phyloP scores from a whole-genome alignment of 2,888 invertebrate species.

The Dromius quadrimaculatus region DNA sequence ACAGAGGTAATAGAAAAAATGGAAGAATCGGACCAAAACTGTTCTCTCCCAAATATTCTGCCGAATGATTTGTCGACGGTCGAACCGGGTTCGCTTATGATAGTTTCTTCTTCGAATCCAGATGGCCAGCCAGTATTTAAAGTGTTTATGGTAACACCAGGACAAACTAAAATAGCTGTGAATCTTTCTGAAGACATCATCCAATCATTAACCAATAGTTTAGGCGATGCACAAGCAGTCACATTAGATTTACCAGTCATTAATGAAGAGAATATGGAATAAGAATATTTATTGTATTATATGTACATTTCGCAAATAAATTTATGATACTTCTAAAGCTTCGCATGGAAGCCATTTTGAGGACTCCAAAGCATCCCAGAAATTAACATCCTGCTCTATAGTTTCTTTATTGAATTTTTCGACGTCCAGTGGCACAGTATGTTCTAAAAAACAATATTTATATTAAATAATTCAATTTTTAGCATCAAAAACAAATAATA shows the following conservation, averaged over 20 bases:
- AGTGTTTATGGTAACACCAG: conserved; percentile 68
- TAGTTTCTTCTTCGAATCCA: conserved; percentile 66
- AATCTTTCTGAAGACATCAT: conserved; percentile 63
- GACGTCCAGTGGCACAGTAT: conserved; percentile 79
- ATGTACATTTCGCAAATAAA: too few species aligned
- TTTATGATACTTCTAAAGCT: conserved; percentile 74
- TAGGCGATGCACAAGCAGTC: conserved; percentile 28
- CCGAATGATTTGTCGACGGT: conserved; percentile 57
- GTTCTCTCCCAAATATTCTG: conserved; percentile 2
- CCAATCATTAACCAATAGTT: conserved; percentile 53
- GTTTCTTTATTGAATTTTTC: conserved; percentile 83
- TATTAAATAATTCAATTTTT: conserved; percentile 4
- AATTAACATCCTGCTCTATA: conserved; percentile 79
- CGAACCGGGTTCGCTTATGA: conserved; percentile 69
- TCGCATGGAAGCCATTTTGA: conserved; percentile 88
- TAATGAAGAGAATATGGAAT: conserved; percentile 7
- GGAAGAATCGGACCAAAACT: too few species aligned
- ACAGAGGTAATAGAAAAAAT: not conserved
- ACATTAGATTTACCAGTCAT: conserved; percentile 46
- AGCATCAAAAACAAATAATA: conserved; percentile 62
- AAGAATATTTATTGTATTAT: conserved; percentile 14
- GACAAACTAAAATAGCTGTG: conserved; percentile 62
- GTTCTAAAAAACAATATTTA: conserved; percentile 71
- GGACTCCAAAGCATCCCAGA: conserved; percentile 86
- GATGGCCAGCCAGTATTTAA: conserved; percentile 67